Conservation (phyloP, 2,888 invertebrate species). For the Nysson spinosus region DNA sequence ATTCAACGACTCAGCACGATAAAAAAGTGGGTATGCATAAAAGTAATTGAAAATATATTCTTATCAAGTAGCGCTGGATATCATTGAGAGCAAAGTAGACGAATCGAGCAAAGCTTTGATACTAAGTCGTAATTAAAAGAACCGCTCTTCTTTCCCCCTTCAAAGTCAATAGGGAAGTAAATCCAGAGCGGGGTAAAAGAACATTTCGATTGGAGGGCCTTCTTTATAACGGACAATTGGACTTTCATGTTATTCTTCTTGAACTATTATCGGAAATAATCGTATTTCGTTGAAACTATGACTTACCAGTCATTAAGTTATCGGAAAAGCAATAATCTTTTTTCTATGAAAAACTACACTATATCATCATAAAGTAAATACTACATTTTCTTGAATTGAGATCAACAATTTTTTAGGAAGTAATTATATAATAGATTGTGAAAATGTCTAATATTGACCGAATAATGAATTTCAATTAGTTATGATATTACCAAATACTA, state of each 20-base stretch:
- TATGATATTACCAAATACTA: too few relatives aligned
- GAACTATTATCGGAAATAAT: constrained; percentile 17
- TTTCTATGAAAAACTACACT: too few relatives aligned
- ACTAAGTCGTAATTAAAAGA: constrained; percentile 42
- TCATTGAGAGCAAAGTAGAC: constrained; percentile 31
- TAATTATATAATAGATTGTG: too few relatives aligned
- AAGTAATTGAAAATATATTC: too few relatives aligned
- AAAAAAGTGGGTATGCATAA: too few relatives aligned
- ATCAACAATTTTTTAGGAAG: too few relatives aligned
- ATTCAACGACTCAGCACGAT: too few relatives aligned
- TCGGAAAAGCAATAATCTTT: too few relatives aligned
- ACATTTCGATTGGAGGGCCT: constrained; percentile 35
- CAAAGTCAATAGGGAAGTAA: constrained; percentile 38
- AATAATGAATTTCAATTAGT: too few relatives aligned
- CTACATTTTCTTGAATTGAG: too few relatives aligned
- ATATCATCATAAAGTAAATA: too few relatives aligned
- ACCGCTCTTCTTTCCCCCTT: constrained; percentile 33
- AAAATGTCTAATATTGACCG: too few relatives aligned
- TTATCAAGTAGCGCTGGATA: constrained; percentile 16
- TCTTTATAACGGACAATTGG: constrained; percentile 29
- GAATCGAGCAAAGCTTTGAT: constrained; percentile 29
- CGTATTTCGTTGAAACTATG: constrained; percentile 27
- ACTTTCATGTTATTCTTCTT: constrained; percentile 32
- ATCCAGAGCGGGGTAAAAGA: constrained; percentile 31
- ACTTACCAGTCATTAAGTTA: constrained; percentile 8